Base-by-base conservation (phyloP, 2,797 vertebrate species). In the Argentina silus region DNA sequence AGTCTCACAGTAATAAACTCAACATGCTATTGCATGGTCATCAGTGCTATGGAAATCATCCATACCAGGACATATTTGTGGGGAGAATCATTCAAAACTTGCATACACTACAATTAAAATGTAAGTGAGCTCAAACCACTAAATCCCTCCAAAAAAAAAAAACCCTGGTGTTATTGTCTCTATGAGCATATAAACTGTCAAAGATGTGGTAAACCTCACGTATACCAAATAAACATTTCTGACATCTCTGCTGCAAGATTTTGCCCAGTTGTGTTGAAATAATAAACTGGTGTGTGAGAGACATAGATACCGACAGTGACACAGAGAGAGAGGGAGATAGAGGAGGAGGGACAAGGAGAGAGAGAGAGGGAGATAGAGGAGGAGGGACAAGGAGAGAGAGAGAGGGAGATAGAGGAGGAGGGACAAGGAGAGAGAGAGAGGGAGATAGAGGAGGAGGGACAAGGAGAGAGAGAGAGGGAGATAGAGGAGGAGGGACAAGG, bases 161-260 rank as follows among this genome's bases (percentile, higher is more conserved):
- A 43, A 48, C n/a, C n/a, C n/a, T n/a, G n/a, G 17, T 73, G 75
- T 69, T 74, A 60, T 75, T 83, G 70, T 82, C 74, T 68, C 69
- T 50, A 64, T 78, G 78, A 75, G 76, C 69, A 62, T 77, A 83
- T 79, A 75, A 78, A 81, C 79, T 72, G 74, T 83, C 69, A 83
- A 77, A 81, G 74, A 83, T 81, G 75, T 85, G 75, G 79, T n/a
- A 45, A 76, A 78, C 78, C 63, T 78, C 75, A 47, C 51, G 72
- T 76, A 81, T 79, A 60, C 72, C 75, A 81, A 85, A 85, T 77
- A 83, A 85, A 85, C 77, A 78, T 76, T 80, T 48, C 77, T 77
- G 73, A 80, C 69, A 61, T 83, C 76, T 80, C 45, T 75, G 72
- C 69, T 63, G 69, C 7, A 42, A 69, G 75, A 67, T 66, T 64